Percentiles rank a stretch among this genome's conserved stretches.
Conservation (phyloP, 2,113 vertebrate genomes). For the Oncorhynchus tshawytscha region DNA sequence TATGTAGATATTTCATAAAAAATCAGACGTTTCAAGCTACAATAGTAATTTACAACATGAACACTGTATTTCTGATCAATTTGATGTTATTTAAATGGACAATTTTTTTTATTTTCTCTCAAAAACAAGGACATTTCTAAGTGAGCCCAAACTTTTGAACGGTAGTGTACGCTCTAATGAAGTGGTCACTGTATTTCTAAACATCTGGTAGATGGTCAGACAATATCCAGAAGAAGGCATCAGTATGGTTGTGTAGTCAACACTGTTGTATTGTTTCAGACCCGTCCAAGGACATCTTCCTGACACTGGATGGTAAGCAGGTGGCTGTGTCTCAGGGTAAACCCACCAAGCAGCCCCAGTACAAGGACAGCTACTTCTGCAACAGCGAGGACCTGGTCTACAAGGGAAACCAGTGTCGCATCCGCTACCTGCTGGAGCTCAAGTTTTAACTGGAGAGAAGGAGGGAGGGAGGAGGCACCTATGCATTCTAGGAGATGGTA, state of each 20-base stretch:
- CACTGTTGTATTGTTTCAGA: constrained; percentile 66
- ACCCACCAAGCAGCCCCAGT: constrained; percentile 64
- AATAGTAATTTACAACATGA: too few relatives aligned
- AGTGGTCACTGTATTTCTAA: too few relatives aligned
- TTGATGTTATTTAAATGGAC: too few relatives aligned
- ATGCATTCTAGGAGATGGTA: neutral
- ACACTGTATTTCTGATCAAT: too few relatives aligned
- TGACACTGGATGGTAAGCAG: constrained; percentile 79
- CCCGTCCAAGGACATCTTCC: constrained; percentile 70
- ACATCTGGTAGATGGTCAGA: neutral
- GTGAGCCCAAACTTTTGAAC: too few relatives aligned
- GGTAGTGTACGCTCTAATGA: too few relatives aligned
- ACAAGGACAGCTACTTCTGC: constrained; percentile 69
- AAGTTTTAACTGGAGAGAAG: constrained; percentile 53
- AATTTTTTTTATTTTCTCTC: too few relatives aligned
- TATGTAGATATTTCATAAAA: too few relatives aligned
- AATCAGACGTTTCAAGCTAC: too few relatives aligned
- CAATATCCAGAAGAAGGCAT: neutral
- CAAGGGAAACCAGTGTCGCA: constrained; percentile 83
- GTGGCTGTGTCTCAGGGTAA: constrained; percentile 83
- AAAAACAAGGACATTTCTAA: too few relatives aligned
- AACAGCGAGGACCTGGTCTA: constrained; percentile 93
- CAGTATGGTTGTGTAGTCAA: neutral
- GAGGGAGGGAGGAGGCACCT: neutral
- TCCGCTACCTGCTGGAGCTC: constrained; percentile 86